Evolutionary conservation across 2,797 vertebrate species (phyloP).

Genomic region (Myotis myotis): DNA sequence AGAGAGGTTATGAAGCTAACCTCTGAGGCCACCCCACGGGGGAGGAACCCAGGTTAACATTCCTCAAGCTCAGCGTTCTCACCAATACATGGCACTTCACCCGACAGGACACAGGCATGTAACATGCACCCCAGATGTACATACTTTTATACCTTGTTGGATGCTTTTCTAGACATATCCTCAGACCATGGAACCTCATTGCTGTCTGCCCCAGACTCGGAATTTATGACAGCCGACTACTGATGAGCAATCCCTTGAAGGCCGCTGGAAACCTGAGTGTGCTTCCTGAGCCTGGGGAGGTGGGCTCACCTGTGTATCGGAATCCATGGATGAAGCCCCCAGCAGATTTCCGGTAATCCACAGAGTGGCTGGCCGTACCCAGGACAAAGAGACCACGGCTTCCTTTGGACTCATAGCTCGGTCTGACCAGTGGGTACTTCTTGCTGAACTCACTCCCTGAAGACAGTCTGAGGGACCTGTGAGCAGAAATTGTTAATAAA

Average conservation of each 20-base stretch:
- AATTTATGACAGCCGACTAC: neutral
- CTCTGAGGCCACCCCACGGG: neutral
- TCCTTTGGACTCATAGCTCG: conserved; percentile 92
- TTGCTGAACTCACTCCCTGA: conserved; percentile 84
- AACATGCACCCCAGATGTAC: neutral
- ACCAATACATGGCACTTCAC: no score
- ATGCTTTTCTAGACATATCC: neutral
- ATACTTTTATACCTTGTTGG: neutral
- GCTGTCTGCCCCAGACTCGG: neutral
- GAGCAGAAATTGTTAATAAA: neutral
- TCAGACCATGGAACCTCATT: neutral
- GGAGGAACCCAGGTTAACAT: no score
- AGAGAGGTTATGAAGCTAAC: neutral
- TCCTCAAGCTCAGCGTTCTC: neutral
- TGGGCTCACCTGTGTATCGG: conserved; percentile 93
- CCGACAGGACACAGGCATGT: rapidly evolving
- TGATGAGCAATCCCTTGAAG: neutral
- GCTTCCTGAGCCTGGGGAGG: no score
- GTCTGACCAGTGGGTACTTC: conserved; percentile 91
- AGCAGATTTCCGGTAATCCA: conserved; percentile 94
- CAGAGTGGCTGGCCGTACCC: conserved; percentile 94
- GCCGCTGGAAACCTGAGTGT: neutral
- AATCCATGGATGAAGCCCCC: conserved; percentile 98
- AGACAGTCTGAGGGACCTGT: conserved; percentile 83
- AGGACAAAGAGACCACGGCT: conserved; percentile 92